Evolutionary conservation across 2,113 vertebrate genomes (phyloP).

Genomic region (Trogon melanurus): DNA sequence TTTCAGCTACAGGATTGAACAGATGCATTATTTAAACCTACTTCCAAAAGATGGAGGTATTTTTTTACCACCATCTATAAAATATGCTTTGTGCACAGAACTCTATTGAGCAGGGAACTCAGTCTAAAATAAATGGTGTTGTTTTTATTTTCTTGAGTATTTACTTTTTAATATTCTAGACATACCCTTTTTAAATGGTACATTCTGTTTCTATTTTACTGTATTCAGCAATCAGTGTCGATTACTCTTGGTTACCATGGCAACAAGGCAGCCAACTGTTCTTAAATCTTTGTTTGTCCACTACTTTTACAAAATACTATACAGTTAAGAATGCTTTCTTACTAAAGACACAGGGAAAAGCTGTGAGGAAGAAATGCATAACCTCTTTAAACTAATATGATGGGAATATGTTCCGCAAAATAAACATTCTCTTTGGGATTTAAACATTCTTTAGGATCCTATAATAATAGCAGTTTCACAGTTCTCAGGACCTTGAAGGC

Average conservation of each 20-base stretch:
- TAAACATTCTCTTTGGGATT: neutral
- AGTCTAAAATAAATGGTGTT: slow-evolving; percentile 33
- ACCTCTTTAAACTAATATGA: neutral
- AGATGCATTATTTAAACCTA: slow-evolving; percentile 61
- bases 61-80: slow-evolving; percentile 44
- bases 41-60: neutral
- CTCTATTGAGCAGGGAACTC: slow-evolving; percentile 27
- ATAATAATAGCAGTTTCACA: neutral
- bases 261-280: slow-evolving; percentile 72
- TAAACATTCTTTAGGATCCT: neutral
- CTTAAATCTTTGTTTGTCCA: slow-evolving; percentile 79
- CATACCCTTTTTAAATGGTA: slow-evolving; percentile 69
- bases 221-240: slow-evolving; percentile 78
- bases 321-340: slow-evolving; percentile 45
- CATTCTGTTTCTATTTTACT: slow-evolving; percentile 71
- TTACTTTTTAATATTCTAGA: slow-evolving; percentile 61
- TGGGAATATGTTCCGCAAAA: neutral
- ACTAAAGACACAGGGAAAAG: slow-evolving; percentile 9
- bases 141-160: slow-evolving; percentile 26
- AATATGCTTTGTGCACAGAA: slow-evolving; percentile 39
- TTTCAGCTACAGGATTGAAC: neutral
- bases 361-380: neutral
- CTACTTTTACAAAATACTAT: slow-evolving; percentile 71
- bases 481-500: neutral
- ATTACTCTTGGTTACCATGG: slow-evolving; percentile 76